phyloP scores from a whole-genome alignment of 2,797 vertebrate species.

The Ataeniobius toweri region DNA sequence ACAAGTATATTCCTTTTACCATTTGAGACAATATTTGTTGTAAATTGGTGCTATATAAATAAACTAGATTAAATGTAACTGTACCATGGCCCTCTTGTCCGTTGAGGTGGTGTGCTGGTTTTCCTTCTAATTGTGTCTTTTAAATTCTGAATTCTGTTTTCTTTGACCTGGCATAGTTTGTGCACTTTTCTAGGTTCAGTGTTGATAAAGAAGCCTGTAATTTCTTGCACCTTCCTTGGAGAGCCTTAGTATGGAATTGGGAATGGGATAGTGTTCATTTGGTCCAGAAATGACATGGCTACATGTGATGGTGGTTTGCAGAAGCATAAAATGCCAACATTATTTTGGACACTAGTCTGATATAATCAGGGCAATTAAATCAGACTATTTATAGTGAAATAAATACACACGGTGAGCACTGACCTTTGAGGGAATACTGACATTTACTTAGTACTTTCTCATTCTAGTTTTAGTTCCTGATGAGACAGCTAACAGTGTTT shows the following conservation, averaged over 20 bases:
- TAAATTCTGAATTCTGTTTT: not conserved
- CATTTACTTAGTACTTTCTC: constrained; percentile 8
- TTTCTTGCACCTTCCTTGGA: not conserved
- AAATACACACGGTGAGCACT: constrained; percentile 6
- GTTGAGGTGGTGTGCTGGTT: not conserved
- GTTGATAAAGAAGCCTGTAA: not conserved
- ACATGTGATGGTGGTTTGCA: not conserved
- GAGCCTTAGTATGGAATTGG: not conserved
- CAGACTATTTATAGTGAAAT: constrained; percentile 6
- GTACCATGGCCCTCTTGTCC: not conserved
- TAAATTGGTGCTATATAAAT: not conserved
- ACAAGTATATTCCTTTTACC: no score
- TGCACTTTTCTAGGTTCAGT: not conserved
- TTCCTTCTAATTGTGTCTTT: not conserved
- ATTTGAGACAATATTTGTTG: not conserved
- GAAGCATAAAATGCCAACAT: not conserved
- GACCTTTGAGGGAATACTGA: constrained; percentile 12
- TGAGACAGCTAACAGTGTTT: not conserved
- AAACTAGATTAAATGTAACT: not conserved
- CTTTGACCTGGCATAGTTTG: not conserved
- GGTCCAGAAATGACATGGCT: not conserved
- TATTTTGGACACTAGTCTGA: not conserved
- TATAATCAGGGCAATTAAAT: constrained; percentile 4
- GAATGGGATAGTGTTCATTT: not conserved
- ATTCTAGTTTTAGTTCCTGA: constrained; percentile 1